A percentile compares a stretch with the other conserved stretches of the same genome.
These are phyloP conservation scores for Sarcophaga bullata DNA, from an alignment of 1,140 invertebrate species.

Conservation along the genomic window DNA sequence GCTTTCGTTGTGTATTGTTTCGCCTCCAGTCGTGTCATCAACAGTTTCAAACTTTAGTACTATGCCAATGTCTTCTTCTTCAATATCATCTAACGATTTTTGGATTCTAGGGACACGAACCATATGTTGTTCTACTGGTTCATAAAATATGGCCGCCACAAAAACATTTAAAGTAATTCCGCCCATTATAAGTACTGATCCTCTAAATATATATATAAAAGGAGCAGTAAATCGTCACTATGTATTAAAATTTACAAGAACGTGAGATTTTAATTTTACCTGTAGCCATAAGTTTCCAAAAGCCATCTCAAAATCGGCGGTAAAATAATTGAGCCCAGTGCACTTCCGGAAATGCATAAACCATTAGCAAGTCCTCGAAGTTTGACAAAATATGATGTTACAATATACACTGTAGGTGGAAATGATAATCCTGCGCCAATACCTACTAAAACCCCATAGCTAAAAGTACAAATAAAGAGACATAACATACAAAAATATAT, in stretches of 20 bases:
- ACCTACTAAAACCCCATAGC: constrained; percentile 84
- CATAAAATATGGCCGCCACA: constrained; percentile 83
- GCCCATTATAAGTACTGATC: constrained; percentile 83
- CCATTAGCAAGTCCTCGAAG: constrained; percentile 86
- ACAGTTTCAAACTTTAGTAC: constrained; percentile 63
- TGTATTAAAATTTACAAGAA: constrained; percentile 59
- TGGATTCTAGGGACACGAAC: constrained; percentile 68
- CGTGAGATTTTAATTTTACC: constrained; percentile 64
- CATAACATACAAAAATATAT: constrained; percentile 15
- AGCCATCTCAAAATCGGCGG: constrained; percentile 78
- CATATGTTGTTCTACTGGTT: constrained; percentile 84
- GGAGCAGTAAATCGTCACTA: neutral
- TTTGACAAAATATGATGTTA: constrained; percentile 87
- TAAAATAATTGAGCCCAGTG: constrained; percentile 82
- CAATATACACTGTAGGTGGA: constrained; percentile 90
- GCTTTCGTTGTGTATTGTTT: constrained; percentile 24
- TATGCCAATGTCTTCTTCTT: constrained; percentile 64
- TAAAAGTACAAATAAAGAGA: constrained; percentile 55
- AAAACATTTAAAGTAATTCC: constrained; percentile 84
- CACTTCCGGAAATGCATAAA: constrained; percentile 88
- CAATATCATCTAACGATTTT: constrained; percentile 59
- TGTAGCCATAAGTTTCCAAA: constrained; percentile 78
- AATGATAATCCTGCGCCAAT: constrained; percentile 83
- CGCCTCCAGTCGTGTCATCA: constrained; percentile 49
- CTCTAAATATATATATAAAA: constrained; percentile 62